These are phyloP conservation scores for Gallinago nigripennis DNA, from an alignment of 2,797 vertebrate species.

Conservation along the genomic window DNA sequence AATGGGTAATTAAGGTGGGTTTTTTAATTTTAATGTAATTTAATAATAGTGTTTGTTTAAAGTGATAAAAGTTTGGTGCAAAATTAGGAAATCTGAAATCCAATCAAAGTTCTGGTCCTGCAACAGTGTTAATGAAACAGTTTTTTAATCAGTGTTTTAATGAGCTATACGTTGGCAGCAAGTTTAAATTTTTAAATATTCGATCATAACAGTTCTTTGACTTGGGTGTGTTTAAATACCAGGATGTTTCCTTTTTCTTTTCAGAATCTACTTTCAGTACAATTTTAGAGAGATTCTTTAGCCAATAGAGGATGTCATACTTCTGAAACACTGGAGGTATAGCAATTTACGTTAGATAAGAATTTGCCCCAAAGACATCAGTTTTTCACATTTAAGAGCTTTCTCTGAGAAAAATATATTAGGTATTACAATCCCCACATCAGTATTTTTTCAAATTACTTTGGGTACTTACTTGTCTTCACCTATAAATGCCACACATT, in stretches of 20 bases:
- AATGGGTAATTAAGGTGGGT: rapidly evolving
- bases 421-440: not conserved
- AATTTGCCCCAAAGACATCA: not conserved
- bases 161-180: not conserved
- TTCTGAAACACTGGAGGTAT: not conserved
- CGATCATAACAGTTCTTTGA: not conserved
- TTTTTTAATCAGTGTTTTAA: not conserved
- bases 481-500: not conserved
- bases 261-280: not conserved
- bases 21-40: not conserved
- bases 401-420: not conserved
- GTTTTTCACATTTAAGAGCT: not conserved
- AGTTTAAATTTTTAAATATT: not conserved
- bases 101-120: not conserved
- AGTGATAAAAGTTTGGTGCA: not conserved
- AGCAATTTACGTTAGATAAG: not conserved
- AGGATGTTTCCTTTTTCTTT: not conserved
- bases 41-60: not conserved
- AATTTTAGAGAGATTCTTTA: not conserved
- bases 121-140: not conserved
- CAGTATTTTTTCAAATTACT: not conserved
- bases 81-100: not conserved
- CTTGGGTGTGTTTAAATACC: not conserved
- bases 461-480: not conserved
- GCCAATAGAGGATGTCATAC: not conserved